These are phyloP conservation scores for Mormyrus lacerda DNA, from an alignment of 2,113 vertebrate species.

Conservation along the genomic window DNA sequence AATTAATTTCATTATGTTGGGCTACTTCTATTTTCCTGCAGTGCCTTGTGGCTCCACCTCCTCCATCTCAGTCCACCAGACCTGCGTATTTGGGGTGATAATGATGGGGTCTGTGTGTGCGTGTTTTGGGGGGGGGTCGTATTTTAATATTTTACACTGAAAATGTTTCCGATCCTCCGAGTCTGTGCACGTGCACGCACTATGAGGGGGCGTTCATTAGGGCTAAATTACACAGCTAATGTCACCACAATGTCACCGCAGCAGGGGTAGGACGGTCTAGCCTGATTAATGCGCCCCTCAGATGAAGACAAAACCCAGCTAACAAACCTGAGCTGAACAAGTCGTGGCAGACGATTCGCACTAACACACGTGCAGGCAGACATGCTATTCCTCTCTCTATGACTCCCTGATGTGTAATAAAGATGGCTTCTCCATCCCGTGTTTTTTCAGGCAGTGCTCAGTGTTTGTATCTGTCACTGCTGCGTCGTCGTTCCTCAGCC, in stretches of 20 bases:
- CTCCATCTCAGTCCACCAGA: not conserved
- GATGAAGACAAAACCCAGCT: constrained; percentile 37
- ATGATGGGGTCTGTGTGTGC: no score
- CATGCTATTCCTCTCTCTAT: not conserved
- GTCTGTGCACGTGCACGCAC: not conserved
- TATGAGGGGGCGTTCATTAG: constrained; percentile 34
- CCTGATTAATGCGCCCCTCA: constrained; percentile 52
- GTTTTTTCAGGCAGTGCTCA: no score
- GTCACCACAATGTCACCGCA: constrained; percentile 45
- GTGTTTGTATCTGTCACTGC: not conserved
- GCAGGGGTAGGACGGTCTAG: constrained; percentile 35
- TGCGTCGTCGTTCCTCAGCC: not conserved
- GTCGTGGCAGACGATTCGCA: not conserved
- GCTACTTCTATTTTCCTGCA: not conserved
- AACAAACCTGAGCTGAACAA: constrained; percentile 40
- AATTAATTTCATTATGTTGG: not conserved
- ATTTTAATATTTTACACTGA: not conserved
- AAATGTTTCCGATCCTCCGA: not conserved
- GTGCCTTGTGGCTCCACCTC: not conserved
- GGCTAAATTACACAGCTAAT: constrained; percentile 42
- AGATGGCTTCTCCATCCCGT: not conserved
- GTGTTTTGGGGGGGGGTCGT: not conserved
- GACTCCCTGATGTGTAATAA: not conserved
- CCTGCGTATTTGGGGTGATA: not conserved
- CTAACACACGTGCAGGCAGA: not conserved